phyloP scores from a whole-genome alignment of 2,888 invertebrate species.

The Graphium colonna region DNA sequence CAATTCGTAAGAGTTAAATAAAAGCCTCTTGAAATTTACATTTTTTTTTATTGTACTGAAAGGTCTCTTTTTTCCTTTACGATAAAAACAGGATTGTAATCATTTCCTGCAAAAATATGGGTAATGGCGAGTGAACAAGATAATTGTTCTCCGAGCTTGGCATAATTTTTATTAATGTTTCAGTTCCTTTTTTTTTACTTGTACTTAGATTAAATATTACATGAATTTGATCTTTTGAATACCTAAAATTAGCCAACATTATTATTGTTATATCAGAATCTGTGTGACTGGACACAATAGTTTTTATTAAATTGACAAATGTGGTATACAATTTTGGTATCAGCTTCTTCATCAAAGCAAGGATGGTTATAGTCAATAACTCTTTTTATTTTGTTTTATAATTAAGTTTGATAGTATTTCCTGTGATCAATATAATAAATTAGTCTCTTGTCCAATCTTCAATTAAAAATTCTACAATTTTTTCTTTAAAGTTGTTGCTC shows the following conservation, averaged over 20 bases:
- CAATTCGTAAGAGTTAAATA: no score
- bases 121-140: not conserved
- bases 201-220: conserved; percentile 25
- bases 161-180: not conserved
- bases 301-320: conserved; percentile 26
- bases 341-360: conserved; percentile 28
- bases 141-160: conserved; percentile 8
- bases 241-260: conserved; percentile 22
- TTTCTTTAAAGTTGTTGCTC: conserved; percentile 25
- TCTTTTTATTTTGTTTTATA: conserved; percentile 23
- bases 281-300: conserved; percentile 17
- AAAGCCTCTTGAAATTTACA: no score
- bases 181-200: conserved; percentile 20
- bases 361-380: conserved; percentile 23
- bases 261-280: conserved; percentile 23
- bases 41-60: no score
- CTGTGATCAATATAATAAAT: conserved; percentile 17
- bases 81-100: no score
- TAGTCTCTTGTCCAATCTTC: conserved; percentile 23
- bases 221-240: conserved; percentile 15
- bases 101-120: no score
- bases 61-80: no score
- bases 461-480: conserved; percentile 24
- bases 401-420: conserved; percentile 21
- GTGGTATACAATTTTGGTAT: conserved; percentile 26